A percentile compares a stretch with the other conserved stretches of the same genome.
Evolutionary conservation across 1,140 invertebrate genomes (phyloP).

Genomic region (Brachionus paranguensis): DNA sequence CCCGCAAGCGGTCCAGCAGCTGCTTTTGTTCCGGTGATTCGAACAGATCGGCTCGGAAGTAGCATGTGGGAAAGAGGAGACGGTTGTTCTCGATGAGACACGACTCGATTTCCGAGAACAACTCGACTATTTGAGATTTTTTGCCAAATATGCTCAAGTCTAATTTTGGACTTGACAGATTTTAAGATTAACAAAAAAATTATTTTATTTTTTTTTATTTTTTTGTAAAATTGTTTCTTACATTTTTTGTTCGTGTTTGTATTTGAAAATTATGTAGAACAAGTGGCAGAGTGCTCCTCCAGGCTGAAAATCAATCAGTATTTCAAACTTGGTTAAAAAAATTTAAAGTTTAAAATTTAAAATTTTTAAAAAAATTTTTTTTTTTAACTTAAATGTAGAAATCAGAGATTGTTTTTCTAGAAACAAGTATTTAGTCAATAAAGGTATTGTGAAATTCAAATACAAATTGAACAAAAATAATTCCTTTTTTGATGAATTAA

Average conservation of each 20-base stretch:
- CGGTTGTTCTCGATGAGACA: slow-evolving; percentile 32
- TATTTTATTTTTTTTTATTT: not conserved
- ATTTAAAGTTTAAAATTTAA: too few relatives aligned
- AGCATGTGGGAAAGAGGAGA: slow-evolving; percentile 32
- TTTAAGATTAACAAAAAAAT: not conserved
- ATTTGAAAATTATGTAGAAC: slow-evolving; percentile 10
- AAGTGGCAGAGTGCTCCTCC: slow-evolving; percentile 30
- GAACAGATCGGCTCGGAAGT: slow-evolving; percentile 9
- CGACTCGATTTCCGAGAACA: not conserved
- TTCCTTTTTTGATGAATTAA: too few relatives aligned
- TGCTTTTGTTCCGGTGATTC: not conserved
- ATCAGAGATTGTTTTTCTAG: too few relatives aligned
- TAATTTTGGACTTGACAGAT: slow-evolving; percentile 15
- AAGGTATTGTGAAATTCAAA: too few relatives aligned
- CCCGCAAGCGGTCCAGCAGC: not conserved
- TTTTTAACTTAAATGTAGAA: too few relatives aligned
- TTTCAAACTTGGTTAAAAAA: too few relatives aligned
- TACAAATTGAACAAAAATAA: too few relatives aligned
- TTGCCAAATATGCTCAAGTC: slow-evolving; percentile 23
- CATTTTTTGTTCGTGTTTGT: slow-evolving; percentile 39
- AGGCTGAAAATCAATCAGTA: slow-evolving; percentile 27
- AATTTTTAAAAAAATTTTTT: too few relatives aligned
- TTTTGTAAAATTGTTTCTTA: not conserved
- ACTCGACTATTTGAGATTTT: slow-evolving; percentile 18
- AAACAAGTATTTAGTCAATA: too few relatives aligned